Percentiles rank a stretch among this genome's conserved stretches.
Evolutionary conservation across 2,888 invertebrate genomes (phyloP).

Genomic region (Papilio protenor): DNA sequence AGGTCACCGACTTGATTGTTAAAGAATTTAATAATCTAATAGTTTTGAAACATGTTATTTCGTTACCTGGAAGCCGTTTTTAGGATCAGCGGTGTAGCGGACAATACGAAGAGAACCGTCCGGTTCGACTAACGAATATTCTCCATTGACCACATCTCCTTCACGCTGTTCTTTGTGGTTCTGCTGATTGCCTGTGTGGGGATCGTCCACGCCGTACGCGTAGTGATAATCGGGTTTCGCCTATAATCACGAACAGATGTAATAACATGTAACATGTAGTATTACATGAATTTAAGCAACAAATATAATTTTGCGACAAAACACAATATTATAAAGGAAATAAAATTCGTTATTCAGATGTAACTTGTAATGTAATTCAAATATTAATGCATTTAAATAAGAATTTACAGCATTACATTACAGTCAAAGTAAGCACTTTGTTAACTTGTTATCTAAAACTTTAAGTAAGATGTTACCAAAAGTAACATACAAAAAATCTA

Average conservation of each 20-base stretch:
- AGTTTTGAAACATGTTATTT: not conserved
- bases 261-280: too few species aligned
- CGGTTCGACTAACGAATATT: slow-evolving; percentile 90
- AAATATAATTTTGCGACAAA: not conserved
- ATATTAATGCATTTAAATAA: not conserved
- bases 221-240: slow-evolving; percentile 91
- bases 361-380: not conserved
- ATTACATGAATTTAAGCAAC: not conserved
- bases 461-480: not conserved
- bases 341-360: not conserved
- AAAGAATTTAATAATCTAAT: not conserved
- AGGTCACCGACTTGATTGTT: not conserved
- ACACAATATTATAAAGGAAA: not conserved
- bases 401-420: not conserved
- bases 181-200: slow-evolving; percentile 88
- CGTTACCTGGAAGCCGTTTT: slow-evolving; percentile 88
- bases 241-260: slow-evolving; percentile 60
- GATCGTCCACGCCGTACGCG: slow-evolving; percentile 91
- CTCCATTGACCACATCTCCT: slow-evolving; percentile 89
- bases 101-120: slow-evolving; percentile 90
- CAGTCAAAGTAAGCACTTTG: not conserved
- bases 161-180: slow-evolving; percentile 89
- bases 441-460: slow-evolving; percentile 4
- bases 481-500: slow-evolving; percentile 20
- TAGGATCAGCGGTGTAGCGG: slow-evolving; percentile 89